Evolutionary conservation across 2,888 invertebrate species (phyloP), one percentile per base, ranked within the genome.

Genomic region (Xestia rhomboidea): DNA sequence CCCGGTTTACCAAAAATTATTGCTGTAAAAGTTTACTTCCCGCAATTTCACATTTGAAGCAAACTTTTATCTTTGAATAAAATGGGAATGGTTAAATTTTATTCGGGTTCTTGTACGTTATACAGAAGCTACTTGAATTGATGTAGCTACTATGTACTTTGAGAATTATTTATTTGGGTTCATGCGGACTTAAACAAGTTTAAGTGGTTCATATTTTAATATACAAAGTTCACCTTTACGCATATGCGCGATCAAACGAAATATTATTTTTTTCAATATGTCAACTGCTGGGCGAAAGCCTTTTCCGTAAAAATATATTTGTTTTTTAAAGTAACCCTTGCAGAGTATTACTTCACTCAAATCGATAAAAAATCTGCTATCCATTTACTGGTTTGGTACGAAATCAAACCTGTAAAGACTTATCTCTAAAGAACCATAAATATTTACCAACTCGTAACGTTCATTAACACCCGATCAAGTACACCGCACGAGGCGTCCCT

Each of bases 1-100:
- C 77, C 41, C 69, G 77, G 77, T 87, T 77, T 78, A 60, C 64
- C 63, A 71, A 70, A 76, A 77, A 83, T 13, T 81, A 84, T 85
- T 78, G 46, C 70, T 71, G 62, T 46, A 77, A 72, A 83, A 83
- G 69, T 77, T 84, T 82, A 79, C 67, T 73, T 78, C 24, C 64
- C 71, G 67, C 67, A 83, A 78, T 76, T 70, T 74, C 71, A 76
- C 77, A 66, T 73, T 73, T 73, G 66, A 63, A 66, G 44, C 60
- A 44, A 85, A 71, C 68, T 77, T 83, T 71, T 85, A 69, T 76
- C 68, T 74, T 76, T 51, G 73, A 67, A 86, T 76, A 68, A 70
- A 75, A 79, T 76, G 30, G 34, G 62, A 78, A 63, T 66, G 62
- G 30, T 76, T 68, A 67, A 44, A 83, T 77, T 85, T 72, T 69